phyloP scores from a whole-genome alignment of 2,797 vertebrate species.

The Hypotaenidia okinawae region DNA sequence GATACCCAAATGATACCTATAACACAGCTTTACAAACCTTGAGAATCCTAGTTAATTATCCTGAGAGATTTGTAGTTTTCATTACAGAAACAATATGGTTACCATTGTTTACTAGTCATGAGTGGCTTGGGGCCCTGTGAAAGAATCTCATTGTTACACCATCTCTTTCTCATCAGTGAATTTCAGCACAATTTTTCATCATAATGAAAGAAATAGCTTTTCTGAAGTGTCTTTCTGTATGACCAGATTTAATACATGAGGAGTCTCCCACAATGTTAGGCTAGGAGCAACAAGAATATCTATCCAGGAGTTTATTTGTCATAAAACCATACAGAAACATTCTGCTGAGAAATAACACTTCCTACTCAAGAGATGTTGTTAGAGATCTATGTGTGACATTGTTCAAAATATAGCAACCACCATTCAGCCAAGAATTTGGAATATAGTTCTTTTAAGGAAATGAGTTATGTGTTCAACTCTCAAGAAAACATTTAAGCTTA shows the following conservation, averaged over 20 bases:
- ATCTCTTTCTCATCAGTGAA: not conserved
- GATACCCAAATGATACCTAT: not conserved
- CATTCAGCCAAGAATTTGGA: not conserved
- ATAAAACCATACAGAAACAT: not conserved
- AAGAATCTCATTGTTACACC: not conserved
- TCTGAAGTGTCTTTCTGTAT: not conserved
- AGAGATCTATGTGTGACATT: not conserved
- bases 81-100: not conserved
- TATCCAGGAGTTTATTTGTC: not conserved
- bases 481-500: slow-evolving; percentile 8
- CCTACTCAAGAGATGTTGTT: not conserved
- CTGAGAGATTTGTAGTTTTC: not conserved
- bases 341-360: not conserved
- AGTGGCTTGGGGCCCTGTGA: not conserved
- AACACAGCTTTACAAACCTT: not conserved
- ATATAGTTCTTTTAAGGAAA: slow-evolving; percentile 1
- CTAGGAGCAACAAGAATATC: not conserved
- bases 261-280: not conserved
- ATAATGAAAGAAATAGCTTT: not conserved
- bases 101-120: not conserved
- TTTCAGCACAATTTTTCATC: not conserved
- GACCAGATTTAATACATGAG: not conserved
- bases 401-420: not conserved
- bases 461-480: not conserved
- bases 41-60: not conserved